These are phyloP conservation scores for Sphenodon punctatus DNA, from an alignment of 2,797 vertebrate species.

Conservation along the genomic window DNA sequence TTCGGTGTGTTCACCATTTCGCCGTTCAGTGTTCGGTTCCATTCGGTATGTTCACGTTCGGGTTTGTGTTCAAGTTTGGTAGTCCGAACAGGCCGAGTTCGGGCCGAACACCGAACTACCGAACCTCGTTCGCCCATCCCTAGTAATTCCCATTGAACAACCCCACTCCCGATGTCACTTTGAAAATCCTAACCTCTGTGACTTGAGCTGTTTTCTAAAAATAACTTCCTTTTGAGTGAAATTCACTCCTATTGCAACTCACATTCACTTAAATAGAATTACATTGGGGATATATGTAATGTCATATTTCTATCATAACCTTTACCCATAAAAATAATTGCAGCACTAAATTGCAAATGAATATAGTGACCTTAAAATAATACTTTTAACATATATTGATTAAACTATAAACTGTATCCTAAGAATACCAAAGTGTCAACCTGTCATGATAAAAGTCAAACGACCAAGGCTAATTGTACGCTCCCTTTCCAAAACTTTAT, in stretches of 20 bases:
- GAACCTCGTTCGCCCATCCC: too few relatives aligned
- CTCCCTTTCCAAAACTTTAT: neutral
- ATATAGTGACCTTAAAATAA: neutral
- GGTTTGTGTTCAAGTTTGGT: too few relatives aligned
- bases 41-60: too few relatives aligned
- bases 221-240: neutral
- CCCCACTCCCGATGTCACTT: neutral
- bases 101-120: too few relatives aligned
- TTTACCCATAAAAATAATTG: neutral
- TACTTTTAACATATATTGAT: neutral
- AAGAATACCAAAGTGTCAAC: neutral
- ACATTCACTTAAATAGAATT: neutral
- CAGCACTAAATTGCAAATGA: neutral
- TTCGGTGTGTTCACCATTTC: too few relatives aligned
- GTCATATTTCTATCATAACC: neutral
- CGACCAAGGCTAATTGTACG: neutral
- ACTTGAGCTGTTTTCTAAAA: neutral
- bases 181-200: neutral
- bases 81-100: too few relatives aligned
- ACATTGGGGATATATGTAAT: neutral
- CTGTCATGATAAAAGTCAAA: neutral
- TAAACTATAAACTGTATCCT: neutral
- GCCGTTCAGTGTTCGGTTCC: too few relatives aligned
- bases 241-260: neutral
- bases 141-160: too few relatives aligned